Evolutionary conservation across 2,113 vertebrate species (phyloP), one percentile per base, ranked within the genome.

Genomic region (Sapayoa aenigma): DNA sequence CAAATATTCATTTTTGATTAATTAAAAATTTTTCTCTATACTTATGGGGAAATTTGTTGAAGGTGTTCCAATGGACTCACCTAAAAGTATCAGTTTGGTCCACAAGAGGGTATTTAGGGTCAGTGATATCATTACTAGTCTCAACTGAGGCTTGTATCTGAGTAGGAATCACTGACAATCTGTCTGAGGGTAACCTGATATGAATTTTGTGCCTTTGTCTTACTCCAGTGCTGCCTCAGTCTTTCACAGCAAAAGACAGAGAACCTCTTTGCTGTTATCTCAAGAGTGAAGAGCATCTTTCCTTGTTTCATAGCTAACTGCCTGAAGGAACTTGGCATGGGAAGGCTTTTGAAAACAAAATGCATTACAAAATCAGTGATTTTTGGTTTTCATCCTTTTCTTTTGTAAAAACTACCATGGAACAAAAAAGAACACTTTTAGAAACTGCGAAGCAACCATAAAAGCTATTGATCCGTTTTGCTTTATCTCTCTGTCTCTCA

Each of bases 401-500:
- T 84, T 89, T 89, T 30, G 17, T 39, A 63, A 74, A 79, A 72
- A 6, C 20, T 73, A 20, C 6, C 0, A 0, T 11, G 15, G 11
- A 67, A 5, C 13, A 71, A 22, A 50, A 33, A 71, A 56, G 5
- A 67, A 4, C 35, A 46, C 4, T 37, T 80, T 66, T 31, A 60
- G 60, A 82, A 78, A 28, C 14, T 1, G 0, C 27, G 21, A 69
- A 55, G 5, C 12, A 55, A 12, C 16, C 0, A 0, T 69, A n/a
- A 73, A 5, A 79, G 8, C 47, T 56, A 68, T 42, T n/a, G 60
- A 60, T 92, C 14, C 18, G 6, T 67, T 66, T 52, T 6, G 1
- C 4, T 76, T 18, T 81, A 22, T 63, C 5, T 63, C 9, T 65
- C 27, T 67, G 9, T 18, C 20, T 91, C 16, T 87, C 9, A 23